Percentiles rank a stretch among this genome's conserved stretches.
Conservation (phyloP, 1,140 invertebrate species). For the Lasioglossum albipes region DNA sequence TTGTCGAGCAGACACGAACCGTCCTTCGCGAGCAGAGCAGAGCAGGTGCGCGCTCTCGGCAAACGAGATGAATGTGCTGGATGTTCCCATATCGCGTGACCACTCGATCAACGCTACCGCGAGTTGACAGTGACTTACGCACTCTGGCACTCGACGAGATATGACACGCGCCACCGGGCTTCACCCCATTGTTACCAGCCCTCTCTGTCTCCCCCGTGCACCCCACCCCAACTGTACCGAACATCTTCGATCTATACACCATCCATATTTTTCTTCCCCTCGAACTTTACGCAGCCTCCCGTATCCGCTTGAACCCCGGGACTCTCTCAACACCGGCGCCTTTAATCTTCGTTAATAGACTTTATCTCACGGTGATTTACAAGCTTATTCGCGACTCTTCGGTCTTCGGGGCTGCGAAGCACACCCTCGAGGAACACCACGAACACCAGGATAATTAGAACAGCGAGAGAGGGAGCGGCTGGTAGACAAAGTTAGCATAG, state of each 20-base stretch:
- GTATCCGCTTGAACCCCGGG: slow-evolving; percentile 2
- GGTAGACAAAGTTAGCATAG: too few species aligned
- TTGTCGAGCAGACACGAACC: slow-evolving; percentile 27
- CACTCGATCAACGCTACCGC: slow-evolving; percentile 77
- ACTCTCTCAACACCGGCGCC: not conserved
- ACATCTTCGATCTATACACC: slow-evolving; percentile 56
- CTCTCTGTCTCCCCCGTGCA: not conserved
- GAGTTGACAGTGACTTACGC: slow-evolving; percentile 75
- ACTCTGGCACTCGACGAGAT: slow-evolving; percentile 68
- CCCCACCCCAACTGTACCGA: not conserved
- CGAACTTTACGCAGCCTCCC: slow-evolving; percentile 26
- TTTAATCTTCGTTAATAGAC: slow-evolving; percentile 31
- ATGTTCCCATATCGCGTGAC: slow-evolving; percentile 73
- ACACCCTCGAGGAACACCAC: not conserved
- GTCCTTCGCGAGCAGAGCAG: slow-evolving; percentile 45
- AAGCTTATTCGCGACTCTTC: not conserved
- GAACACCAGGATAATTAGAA: not conserved
- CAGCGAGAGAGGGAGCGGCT: not conserved
- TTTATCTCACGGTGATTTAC: slow-evolving; percentile 6
- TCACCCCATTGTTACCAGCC: slow-evolving; percentile 47
- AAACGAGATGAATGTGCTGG: slow-evolving; percentile 74
- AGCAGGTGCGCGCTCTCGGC: slow-evolving; percentile 56
- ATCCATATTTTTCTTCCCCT: slow-evolving; percentile 47
- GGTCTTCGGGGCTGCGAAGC: not conserved
- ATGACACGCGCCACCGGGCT: slow-evolving; percentile 65